A percentile compares a stretch with the other conserved stretches of the same genome.
These are phyloP conservation scores for Caenorhabditis sp. DNA, from an alignment of 2,888 invertebrate species.

Conservation along the genomic window DNA sequence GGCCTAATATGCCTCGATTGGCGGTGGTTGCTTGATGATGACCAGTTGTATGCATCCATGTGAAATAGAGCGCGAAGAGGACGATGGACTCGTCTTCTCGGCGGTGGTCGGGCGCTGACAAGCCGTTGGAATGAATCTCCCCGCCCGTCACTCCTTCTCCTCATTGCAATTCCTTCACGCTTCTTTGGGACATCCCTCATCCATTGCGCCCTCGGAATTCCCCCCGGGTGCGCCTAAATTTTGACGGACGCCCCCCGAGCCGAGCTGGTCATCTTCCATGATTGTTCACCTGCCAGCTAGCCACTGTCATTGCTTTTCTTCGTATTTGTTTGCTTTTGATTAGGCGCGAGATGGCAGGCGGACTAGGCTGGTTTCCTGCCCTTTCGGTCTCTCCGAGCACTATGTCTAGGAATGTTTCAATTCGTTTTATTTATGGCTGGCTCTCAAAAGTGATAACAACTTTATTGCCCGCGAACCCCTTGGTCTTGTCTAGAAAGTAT, in stretches of 20 bases:
- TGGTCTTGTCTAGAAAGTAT: too few relatives aligned
- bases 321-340: constrained; percentile 59
- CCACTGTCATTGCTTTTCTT: not conserved
- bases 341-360: constrained; percentile 52
- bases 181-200: constrained; percentile 12
- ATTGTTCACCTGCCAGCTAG: constrained; percentile 43
- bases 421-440: not conserved
- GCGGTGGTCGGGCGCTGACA: constrained; percentile 28
- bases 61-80: constrained; percentile 61
- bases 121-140: constrained; percentile 17
- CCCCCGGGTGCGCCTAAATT: not conserved
- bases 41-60: constrained; percentile 38
- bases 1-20: constrained; percentile 21
- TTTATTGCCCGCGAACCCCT: not conserved
- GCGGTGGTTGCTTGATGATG: constrained; percentile 40
- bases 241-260: not conserved
- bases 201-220: constrained; percentile 3
- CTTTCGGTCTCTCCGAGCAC: constrained; percentile 1
- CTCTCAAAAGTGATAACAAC: not conserved
- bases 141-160: constrained; percentile 11
- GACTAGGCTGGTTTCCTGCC: constrained; percentile 17
- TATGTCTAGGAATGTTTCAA: not conserved
- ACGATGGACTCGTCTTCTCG: constrained; percentile 46
- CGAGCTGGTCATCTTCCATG: constrained; percentile 27
- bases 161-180: constrained; percentile 48